These are phyloP conservation scores for Aleiodes alternator DNA, from an alignment of 2,888 invertebrate species.

Conservation along the genomic window DNA sequence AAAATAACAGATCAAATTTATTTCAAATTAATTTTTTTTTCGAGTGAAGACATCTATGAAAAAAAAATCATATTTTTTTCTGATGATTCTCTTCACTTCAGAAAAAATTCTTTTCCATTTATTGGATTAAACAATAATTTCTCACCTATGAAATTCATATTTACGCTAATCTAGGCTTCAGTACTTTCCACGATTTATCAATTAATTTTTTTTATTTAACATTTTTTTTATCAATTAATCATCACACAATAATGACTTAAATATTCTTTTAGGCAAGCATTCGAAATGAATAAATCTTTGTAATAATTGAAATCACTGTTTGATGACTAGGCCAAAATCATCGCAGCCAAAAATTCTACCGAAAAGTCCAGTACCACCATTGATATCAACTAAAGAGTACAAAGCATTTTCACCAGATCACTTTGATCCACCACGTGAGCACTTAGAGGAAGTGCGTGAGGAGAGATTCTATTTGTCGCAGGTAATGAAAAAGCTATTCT, in stretches of 20 bases:
- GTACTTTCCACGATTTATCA: slow-evolving; percentile 49
- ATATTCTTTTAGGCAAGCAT: neutral
- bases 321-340: slow-evolving; percentile 59
- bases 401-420: slow-evolving; percentile 62
- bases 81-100: too few relatives aligned
- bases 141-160: neutral
- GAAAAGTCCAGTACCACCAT: slow-evolving; percentile 71
- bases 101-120: too few relatives aligned
- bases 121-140: slow-evolving; percentile 17
- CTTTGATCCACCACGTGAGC: slow-evolving; percentile 65
- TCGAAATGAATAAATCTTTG: neutral
- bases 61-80: too few relatives aligned
- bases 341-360: slow-evolving; percentile 68
- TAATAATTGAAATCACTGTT: slow-evolving; percentile 31
- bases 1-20: slow-evolving; percentile 32
- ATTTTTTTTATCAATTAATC: slow-evolving; percentile 16
- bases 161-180: slow-evolving; percentile 46
- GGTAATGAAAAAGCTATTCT: slow-evolving; percentile 58
- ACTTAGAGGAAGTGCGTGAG: slow-evolving; percentile 72
- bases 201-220: neutral
- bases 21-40: slow-evolving; percentile 20
- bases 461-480: slow-evolving; percentile 71
- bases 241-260: neutral
- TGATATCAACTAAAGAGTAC: slow-evolving; percentile 60
- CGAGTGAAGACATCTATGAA: too few relatives aligned